Conservation (phyloP, 2,888 invertebrate genomes). For the Hypomecis punctinalis region DNA sequence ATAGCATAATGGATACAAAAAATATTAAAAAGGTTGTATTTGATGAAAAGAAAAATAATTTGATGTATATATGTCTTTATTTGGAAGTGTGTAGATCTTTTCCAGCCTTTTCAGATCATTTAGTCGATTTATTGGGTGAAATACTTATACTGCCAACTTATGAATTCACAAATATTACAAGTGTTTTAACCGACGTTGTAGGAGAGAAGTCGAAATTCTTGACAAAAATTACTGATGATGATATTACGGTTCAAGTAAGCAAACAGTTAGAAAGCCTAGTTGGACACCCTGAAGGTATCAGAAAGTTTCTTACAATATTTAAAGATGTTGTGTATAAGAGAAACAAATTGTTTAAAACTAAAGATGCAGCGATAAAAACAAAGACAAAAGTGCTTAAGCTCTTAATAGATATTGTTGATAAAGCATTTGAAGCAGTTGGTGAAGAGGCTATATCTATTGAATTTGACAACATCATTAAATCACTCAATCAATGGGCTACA, state of each 20-base stretch:
- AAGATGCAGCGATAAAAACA: constrained; percentile 32
- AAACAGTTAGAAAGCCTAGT: constrained; percentile 28
- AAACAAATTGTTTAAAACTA: constrained; percentile 42
- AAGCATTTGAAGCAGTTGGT: constrained; percentile 46
- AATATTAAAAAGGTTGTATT: not conserved
- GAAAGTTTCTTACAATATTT: constrained; percentile 36
- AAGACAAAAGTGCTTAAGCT: constrained; percentile 51
- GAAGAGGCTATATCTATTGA: constrained; percentile 46
- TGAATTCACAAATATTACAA: constrained; percentile 42
- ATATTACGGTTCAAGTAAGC: constrained; percentile 38
- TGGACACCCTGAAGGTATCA: constrained; percentile 33
- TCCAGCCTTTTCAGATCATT: constrained; percentile 54
- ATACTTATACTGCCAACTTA: constrained; percentile 46
- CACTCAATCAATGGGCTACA: constrained; percentile 44
- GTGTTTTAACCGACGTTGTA: constrained; percentile 31
- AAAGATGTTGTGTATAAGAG: constrained; percentile 44
- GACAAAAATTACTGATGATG: constrained; percentile 41
- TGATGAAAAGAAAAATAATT: constrained; percentile 47
- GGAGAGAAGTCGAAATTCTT: constrained; percentile 39
- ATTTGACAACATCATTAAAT: constrained; percentile 45
- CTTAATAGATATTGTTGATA: constrained; percentile 59
- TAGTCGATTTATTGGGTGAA: constrained; percentile 48
- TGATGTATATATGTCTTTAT: constrained; percentile 48
- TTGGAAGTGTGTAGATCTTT: constrained; percentile 51
- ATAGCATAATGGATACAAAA: not conserved